A percentile compares a stretch with the other conserved stretches of the same genome.
phyloP scores from a whole-genome alignment of 2,888 invertebrate genomes.

The Geophilus truncorum region DNA sequence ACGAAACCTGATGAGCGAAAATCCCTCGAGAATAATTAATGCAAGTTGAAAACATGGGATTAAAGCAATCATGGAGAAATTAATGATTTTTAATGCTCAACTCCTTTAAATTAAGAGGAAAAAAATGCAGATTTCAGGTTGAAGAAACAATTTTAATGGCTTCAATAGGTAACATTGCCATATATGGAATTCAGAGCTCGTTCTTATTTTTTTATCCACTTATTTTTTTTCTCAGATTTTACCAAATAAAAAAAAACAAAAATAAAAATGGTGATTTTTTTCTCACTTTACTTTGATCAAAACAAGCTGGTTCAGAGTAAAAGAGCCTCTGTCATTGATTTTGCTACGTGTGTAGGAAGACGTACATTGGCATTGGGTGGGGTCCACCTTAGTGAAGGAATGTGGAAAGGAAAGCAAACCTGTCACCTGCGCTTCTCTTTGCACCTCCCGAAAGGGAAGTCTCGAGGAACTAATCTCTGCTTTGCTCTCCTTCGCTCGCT shows the following conservation, averaged over 20 bases:
- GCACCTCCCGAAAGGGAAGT: not conserved
- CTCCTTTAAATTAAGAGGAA: too few species aligned
- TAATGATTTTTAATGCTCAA: too few species aligned
- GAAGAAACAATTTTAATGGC: not conserved
- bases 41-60: too few species aligned
- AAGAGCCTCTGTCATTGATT: not conserved
- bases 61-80: too few species aligned
- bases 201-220: too few species aligned
- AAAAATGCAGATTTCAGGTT: not conserved
- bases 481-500: not conserved
- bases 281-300: not conserved
- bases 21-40: too few species aligned
- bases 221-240: not conserved
- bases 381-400: not conserved
- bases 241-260: too few species aligned
- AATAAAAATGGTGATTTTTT: not conserved
- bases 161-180: not conserved
- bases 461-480: not conserved
- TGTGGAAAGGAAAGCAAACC: not conserved
- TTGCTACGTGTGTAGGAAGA: not conserved
- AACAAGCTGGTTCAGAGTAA: not conserved
- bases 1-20: too few species aligned
- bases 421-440: not conserved
- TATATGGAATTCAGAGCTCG: not conserved
- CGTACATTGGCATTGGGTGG: not conserved